phyloP scores from a whole-genome alignment of 2,797 vertebrate species.

The Syndactyla subalaris region DNA sequence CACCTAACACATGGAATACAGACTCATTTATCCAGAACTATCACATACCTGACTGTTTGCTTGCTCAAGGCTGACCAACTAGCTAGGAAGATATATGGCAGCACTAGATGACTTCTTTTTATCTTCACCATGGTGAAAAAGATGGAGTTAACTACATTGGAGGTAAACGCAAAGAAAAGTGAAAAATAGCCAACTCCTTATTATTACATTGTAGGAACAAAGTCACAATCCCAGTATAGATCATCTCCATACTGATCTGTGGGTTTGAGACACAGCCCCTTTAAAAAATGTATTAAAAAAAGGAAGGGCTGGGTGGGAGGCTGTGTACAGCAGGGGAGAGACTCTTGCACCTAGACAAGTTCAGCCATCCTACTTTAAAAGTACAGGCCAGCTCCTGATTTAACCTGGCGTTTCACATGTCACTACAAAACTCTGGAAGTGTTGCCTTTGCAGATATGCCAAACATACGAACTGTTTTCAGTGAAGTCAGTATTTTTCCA shows the following conservation, averaged over 20 bases:
- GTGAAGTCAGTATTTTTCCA: conserved; percentile 60
- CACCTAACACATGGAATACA: background rate
- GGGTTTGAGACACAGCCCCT: background rate
- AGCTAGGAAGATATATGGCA: background rate
- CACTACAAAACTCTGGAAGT: background rate
- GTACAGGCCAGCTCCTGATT: background rate
- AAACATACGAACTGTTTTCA: background rate
- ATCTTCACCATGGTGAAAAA: background rate
- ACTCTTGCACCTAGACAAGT: background rate
- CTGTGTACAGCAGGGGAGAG: background rate
- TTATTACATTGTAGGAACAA: background rate
- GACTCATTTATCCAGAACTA: background rate
- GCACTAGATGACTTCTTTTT: background rate
- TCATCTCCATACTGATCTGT: background rate
- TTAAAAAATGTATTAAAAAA: background rate
- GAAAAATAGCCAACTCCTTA: background rate
- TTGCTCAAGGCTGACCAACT: background rate
- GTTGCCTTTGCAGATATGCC: conserved; percentile 16
- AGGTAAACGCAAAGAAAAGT: background rate
- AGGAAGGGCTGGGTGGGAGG: background rate
- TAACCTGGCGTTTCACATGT: background rate
- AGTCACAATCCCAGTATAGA: background rate
- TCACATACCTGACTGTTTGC: background rate
- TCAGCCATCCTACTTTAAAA: background rate
- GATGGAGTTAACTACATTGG: background rate